Base-by-base conservation (phyloP, 2,888 invertebrate genomes). In the Brachyptera putata region DNA sequence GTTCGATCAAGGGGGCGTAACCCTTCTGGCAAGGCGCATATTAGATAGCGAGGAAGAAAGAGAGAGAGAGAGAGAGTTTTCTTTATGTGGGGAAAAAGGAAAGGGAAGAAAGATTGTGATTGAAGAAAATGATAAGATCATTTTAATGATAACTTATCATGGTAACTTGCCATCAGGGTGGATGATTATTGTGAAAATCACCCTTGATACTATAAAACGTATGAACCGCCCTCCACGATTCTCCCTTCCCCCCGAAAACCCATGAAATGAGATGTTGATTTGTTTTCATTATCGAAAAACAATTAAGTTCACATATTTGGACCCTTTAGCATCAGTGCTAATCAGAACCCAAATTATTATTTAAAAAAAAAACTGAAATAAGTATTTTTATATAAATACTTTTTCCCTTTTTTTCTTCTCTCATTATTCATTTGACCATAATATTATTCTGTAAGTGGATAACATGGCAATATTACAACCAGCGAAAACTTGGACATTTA, bases 391-490 rank as follows among this genome's bases (percentile, higher is more conserved):
- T 39, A 37, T 57, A 53, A 53, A 53, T 36, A 53, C 53, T 36
- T 53, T 30, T 46, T 39, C 25, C 25, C 43, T 26, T 56, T 53
- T 50, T 49, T 53, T 39, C 25, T 30, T n/a, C n/a, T n/a, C n/a
- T n/a, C n/a, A 46, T 26, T 13, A 16, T 57, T 48, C 37, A 24
- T 22, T 59, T 60, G 24, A 48, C 53, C 50, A 56, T n/a, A n/a
- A n/a, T n/a, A n/a, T n/a, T 41, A 57, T 46, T 56, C 48, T 50
- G 58, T 43, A 49, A 36, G 18, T 34, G 56, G 36, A 57, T 62
- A 62, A 62, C 61, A 64, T 64, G 64, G 60, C 62, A 57, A 60
- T 59, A 50, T 58, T 64, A 64, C 64, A 64, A 61, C 61, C 57
- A 61, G 62, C 58, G 58, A 64, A 61, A 60, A 62, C 53, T 55